phyloP scores from a whole-genome alignment of 2,113 vertebrate species.

The Cyprinodon tularosa region DNA sequence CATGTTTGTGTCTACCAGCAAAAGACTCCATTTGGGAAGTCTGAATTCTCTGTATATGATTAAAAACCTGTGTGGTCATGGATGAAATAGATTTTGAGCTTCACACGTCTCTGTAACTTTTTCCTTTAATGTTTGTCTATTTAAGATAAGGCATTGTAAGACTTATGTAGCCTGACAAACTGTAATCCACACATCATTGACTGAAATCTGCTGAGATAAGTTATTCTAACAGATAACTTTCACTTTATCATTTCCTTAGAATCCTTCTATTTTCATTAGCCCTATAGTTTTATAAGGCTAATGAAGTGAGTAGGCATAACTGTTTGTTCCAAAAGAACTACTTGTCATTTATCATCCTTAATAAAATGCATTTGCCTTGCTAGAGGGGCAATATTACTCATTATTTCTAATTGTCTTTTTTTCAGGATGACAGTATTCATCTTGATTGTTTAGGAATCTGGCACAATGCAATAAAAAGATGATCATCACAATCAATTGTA shows the following conservation, averaged over 20 bases:
- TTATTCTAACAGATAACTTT: constrained; percentile 26
- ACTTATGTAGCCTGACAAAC: constrained; percentile 31
- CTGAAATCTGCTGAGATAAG: constrained; percentile 43
- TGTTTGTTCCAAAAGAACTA: constrained; percentile 6
- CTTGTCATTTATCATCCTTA: background rate
- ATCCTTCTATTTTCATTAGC: background rate
- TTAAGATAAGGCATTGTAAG: constrained; percentile 52
- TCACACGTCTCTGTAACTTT: constrained; percentile 27
- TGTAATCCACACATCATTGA: constrained; percentile 24
- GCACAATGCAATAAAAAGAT: too few relatives aligned
- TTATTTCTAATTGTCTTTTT: background rate
- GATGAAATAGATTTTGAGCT: constrained; percentile 21
- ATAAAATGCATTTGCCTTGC: background rate
- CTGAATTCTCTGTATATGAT: constrained; percentile 35
- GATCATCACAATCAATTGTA: too few relatives aligned
- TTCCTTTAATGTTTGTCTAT: constrained; percentile 14
- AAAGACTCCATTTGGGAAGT: background rate
- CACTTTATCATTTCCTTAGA: constrained; percentile 21
- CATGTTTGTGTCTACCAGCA: background rate
- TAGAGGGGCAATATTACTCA: background rate
- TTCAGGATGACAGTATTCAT: background rate
- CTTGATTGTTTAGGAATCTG: background rate
- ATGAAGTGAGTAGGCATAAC: constrained; percentile 2
- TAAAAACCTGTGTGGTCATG: constrained; percentile 21
- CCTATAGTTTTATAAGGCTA: constrained; percentile 3